A percentile compares a stretch with the other conserved stretches of the same genome.
Conservation (phyloP, 2,888 invertebrate species). For the Cephus rjabovi region DNA sequence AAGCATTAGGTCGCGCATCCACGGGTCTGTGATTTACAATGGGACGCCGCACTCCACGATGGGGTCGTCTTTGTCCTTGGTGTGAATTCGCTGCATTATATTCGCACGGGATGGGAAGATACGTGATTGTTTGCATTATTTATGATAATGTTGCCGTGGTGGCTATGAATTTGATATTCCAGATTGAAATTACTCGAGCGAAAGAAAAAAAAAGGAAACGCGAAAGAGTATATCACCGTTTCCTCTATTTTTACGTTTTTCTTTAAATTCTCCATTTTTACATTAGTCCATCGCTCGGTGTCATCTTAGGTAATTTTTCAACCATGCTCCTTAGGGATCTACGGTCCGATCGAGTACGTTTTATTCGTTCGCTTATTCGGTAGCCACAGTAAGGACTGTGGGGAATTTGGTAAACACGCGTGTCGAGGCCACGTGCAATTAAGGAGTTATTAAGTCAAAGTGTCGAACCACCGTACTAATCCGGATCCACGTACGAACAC, state of each 20-base stretch:
- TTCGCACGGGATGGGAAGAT: constrained; percentile 27
- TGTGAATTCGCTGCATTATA: constrained; percentile 42
- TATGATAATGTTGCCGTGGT: constrained; percentile 47
- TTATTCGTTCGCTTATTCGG: background rate
- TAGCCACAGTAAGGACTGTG: background rate
- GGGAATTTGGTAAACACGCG: background rate
- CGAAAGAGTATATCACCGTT: background rate
- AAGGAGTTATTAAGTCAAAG: background rate
- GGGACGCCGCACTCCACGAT: constrained; percentile 27
- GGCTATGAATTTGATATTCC: constrained; percentile 23
- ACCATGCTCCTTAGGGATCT: background rate
- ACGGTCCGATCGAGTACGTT: background rate
- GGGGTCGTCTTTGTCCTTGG: constrained; percentile 54
- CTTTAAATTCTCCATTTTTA: background rate
- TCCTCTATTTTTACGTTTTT: background rate
- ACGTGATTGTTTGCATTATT: constrained; percentile 59
- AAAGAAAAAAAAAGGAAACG: background rate
- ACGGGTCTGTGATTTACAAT: constrained; percentile 43
- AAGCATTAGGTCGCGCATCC: constrained; percentile 38
- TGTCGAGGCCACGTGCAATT: background rate
- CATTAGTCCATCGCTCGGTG: background rate
- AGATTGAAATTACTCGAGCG: background rate
- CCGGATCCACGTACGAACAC: background rate
- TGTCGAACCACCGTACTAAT: background rate
- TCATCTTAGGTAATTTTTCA: background rate